Evolutionary conservation across 2,113 vertebrate genomes (phyloP).

Genomic region (Catharus fuscescens): DNA sequence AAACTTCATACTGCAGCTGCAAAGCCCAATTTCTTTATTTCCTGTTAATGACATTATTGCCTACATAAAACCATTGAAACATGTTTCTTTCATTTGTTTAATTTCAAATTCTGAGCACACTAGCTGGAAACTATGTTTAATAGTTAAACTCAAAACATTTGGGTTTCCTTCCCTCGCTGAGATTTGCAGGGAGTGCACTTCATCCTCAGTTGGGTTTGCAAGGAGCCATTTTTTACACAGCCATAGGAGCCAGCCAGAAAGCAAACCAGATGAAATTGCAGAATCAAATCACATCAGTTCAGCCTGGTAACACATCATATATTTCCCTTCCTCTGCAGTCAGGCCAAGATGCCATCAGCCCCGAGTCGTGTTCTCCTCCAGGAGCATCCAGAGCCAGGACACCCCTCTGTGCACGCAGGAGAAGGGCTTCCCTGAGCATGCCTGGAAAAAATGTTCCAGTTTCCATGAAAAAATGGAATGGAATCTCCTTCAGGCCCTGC

Average conservation of each 20-base stretch:
- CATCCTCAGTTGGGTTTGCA: constrained; percentile 55
- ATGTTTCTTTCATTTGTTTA: constrained; percentile 86
- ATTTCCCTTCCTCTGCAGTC: not conserved
- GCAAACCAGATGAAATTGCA: constrained; percentile 42
- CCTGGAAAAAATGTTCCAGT: not conserved
- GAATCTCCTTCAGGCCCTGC: not conserved
- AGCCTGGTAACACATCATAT: constrained; percentile 6
- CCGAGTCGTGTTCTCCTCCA: not conserved
- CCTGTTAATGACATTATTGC: constrained; percentile 81
- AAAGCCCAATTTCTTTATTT: constrained; percentile 75
- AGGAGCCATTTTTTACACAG: constrained; percentile 64
- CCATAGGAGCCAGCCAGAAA: constrained; percentile 46
- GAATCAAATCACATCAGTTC: constrained; percentile 16
- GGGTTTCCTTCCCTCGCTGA: constrained; percentile 69
- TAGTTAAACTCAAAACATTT: constrained; percentile 83
- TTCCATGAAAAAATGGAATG: constrained; percentile 1
- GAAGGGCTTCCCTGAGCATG: not conserved
- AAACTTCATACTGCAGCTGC: constrained; percentile 64
- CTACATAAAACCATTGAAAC: constrained; percentile 79
- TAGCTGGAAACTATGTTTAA: constrained; percentile 83
- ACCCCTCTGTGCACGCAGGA: not conserved
- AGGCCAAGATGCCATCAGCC: constrained; percentile 3
- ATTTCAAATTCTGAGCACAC: constrained; percentile 81
- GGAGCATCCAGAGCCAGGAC: constrained; percentile 9
- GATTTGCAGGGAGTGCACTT: constrained; percentile 52